Base-by-base conservation (phyloP, 2,888 invertebrate species). In the Hoplodrina blanda region DNA sequence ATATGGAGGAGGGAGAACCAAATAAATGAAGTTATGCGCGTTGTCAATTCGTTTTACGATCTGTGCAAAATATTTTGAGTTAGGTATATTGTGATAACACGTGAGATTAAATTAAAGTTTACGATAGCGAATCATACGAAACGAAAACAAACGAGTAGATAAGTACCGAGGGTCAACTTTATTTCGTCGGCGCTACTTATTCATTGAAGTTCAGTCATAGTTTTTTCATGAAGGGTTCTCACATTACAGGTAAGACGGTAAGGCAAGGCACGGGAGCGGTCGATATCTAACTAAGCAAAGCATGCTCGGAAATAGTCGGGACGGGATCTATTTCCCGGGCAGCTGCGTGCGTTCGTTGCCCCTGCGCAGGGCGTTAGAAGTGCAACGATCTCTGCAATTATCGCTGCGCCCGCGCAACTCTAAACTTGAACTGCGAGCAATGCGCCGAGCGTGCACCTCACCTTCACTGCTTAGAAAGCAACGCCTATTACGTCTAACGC, bases 381-480 rank as follows among this genome's bases (percentile, higher is more conserved):
- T 95, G 92, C 95, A 94, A 93, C 94, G 95, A 92, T 94, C 94
- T 93, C 91, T 90, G 91, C 94, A 92, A 92, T 93, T 92, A 93
- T 91, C 89, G 90, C 86, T 86, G 88, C 88, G 87, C 87, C 88
- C 89, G 90, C 89, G 90, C 91, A 87, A 89, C 93, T 89, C 88
- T 94, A 94, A 95, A 95, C 95, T 94, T 95, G 94, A 95, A 95
- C 94, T 93, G 91, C 90, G 88, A 89, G 92, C 91, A 89, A 91
- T 90, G 91, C 89, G 87, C 87, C 87, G 87, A 85, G 86, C 91
- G 90, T 92, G 90, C 93, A 92, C 92, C 93, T 93, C 93, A 95
- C 95, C 94, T 95, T 95, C 95, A 91, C 94, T 94, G 92, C 93
- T 93, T 95, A 95, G 95, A 95, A 95, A 95, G 95, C 94, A 93